A percentile compares a stretch with the other conserved stretches of the same genome.
phyloP scores from a whole-genome alignment of 2,888 invertebrate genomes.

The Coronaproctus castanopsis region DNA sequence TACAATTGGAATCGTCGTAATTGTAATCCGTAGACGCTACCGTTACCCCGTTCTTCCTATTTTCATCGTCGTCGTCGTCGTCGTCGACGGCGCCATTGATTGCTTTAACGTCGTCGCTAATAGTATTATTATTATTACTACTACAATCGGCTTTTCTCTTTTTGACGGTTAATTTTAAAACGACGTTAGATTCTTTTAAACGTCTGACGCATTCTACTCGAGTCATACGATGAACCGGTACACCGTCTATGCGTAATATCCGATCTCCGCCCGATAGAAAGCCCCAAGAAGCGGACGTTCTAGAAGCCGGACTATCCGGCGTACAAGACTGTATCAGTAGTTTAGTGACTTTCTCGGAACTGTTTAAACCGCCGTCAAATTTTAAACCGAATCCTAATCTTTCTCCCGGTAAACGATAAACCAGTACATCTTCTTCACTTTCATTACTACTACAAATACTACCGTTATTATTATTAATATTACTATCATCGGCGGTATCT shows the following conservation, averaged over 20 bases:
- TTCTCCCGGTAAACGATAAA: conserved; percentile 72
- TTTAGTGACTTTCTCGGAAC: conserved; percentile 54
- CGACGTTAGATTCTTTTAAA: conserved; percentile 67
- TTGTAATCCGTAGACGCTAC: background rate
- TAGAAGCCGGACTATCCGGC: conserved; percentile 68
- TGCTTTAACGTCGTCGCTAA: conserved; percentile 24
- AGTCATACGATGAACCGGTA: conserved; percentile 57
- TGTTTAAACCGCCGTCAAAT: conserved; percentile 75
- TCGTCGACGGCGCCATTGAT: no score
- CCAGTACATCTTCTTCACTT: conserved; percentile 45
- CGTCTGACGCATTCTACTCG: conserved; percentile 69
- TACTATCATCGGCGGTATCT: conserved; percentile 5
- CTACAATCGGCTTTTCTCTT: conserved; percentile 29
- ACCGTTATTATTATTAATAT: conserved; percentile 7
- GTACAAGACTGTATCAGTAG: conserved; percentile 78
- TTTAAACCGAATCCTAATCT: conserved; percentile 75
- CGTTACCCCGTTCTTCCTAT: no score
- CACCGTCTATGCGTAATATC: conserved; percentile 64
- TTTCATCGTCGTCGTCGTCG: no score
- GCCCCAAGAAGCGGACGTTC: conserved; percentile 63
- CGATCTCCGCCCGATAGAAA: conserved; percentile 69
- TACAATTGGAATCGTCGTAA: background rate
- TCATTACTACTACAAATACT: conserved; percentile 6
- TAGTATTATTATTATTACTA: background rate
- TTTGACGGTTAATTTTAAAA: conserved; percentile 50